Evolutionary conservation across 2,113 vertebrate species (phyloP).

Genomic region (Terrapene triunguis): DNA sequence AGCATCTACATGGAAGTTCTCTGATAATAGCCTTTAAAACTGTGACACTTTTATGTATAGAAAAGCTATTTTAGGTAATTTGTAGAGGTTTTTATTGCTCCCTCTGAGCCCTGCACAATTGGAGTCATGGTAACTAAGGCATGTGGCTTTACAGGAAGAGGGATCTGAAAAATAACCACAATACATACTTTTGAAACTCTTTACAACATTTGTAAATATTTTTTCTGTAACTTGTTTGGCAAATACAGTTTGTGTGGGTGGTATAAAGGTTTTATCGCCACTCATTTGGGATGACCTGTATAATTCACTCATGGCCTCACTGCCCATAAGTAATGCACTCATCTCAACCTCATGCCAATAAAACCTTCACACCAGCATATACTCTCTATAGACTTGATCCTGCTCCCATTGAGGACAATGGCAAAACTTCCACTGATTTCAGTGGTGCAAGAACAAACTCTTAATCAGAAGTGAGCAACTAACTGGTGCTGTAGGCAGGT

Average conservation of each 20-base stretch:
- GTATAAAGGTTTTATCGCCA: not conserved
- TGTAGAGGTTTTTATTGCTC: not conserved
- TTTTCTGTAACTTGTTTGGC: not conserved
- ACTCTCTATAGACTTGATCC: not conserved
- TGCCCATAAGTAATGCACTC: not conserved
- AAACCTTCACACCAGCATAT: not conserved
- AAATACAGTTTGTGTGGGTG: rapidly evolving
- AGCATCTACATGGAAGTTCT: not conserved
- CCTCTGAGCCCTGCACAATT: not conserved
- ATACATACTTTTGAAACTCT: not conserved
- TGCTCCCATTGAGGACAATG: not conserved
- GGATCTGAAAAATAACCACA: not conserved
- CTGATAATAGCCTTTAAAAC: not conserved
- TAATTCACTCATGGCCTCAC: not conserved
- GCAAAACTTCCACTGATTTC: not conserved
- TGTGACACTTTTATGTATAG: not conserved
- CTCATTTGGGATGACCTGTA: not conserved
- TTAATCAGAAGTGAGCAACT: rapidly evolving
- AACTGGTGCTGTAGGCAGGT: not conserved
- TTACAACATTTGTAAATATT: not conserved
- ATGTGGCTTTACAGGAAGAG: not conserved
- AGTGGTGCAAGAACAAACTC: not conserved
- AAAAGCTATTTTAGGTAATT: not conserved
- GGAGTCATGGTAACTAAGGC: not conserved
- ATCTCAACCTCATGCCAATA: not conserved